phyloP scores from a whole-genome alignment of 2,888 invertebrate genomes.

The Scaptomyza cyrtandrae region DNA sequence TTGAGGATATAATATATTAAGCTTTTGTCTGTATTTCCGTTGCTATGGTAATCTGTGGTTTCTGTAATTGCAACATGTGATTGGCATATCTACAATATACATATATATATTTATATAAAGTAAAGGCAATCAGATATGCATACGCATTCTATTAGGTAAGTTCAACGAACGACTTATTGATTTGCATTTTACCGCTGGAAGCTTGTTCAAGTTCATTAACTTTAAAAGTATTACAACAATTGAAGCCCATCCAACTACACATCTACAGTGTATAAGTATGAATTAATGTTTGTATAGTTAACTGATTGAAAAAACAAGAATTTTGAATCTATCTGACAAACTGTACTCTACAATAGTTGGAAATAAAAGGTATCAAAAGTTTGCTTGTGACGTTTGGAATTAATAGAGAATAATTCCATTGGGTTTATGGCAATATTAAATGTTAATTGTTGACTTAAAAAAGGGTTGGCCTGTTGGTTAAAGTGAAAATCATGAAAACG shows the following conservation, averaged over 20 bases:
- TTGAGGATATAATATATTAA: neutral
- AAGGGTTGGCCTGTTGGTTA: neutral
- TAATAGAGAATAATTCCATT: too few relatives aligned
- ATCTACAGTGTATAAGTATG: neutral
- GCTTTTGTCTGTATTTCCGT: neutral
- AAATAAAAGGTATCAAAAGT: neutral
- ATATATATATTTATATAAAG: constrained; percentile 23
- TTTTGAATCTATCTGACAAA: constrained; percentile 4
- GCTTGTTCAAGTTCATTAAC: constrained; percentile 65
- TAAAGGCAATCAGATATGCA: constrained; percentile 37
- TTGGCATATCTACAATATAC: constrained; percentile 3
- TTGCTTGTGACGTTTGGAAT: neutral
- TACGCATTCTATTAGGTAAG: constrained; percentile 48
- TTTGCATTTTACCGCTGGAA: constrained; percentile 55
- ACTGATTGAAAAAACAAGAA: constrained; percentile 10
- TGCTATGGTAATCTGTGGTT: neutral
- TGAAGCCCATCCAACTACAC: constrained; percentile 1
- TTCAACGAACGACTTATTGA: constrained; percentile 59
- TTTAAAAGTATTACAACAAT: constrained; percentile 20
- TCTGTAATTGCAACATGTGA: constrained; percentile 24
- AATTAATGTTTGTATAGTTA: constrained; percentile 1
- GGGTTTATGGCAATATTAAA: too few relatives aligned
- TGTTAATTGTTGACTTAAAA: too few relatives aligned
- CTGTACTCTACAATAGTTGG: constrained; percentile 7
- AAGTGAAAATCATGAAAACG: neutral